Evolutionary conservation across 2,113 vertebrate species (phyloP).

Genomic region (Aramus guarauna): DNA sequence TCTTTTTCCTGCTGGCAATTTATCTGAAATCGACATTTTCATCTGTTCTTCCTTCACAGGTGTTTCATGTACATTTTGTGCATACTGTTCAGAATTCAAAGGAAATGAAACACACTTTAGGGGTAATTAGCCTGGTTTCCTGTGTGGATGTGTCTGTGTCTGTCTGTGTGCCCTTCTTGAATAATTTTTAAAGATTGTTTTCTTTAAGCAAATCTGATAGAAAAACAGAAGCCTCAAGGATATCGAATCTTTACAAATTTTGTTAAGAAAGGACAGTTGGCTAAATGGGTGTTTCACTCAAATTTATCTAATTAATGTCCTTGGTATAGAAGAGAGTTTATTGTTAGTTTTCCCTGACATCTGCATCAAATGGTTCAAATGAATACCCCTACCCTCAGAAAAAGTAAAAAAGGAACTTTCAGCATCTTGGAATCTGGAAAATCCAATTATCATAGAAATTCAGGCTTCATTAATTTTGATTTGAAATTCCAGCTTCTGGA

Average conservation of each 20-base stretch:
- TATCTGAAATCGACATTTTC: neutral
- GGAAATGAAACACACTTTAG: neutral
- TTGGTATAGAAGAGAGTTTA: neutral
- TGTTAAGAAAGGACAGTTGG: neutral
- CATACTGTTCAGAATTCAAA: neutral
- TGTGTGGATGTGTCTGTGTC: neutral
- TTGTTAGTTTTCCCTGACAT: neutral
- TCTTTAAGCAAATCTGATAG: neutral
- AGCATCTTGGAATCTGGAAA: neutral
- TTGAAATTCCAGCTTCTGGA: neutral
- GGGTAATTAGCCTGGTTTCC: neutral
- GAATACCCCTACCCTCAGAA: fast-evolving
- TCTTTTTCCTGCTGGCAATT: neutral
- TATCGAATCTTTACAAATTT: neutral
- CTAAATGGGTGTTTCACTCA: neutral
- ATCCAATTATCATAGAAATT: neutral
- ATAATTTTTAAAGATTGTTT: neutral
- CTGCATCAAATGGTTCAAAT: neutral
- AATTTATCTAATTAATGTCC: neutral
- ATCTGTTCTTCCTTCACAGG: neutral
- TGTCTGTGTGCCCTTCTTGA: neutral
- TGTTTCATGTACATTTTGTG: neutral
- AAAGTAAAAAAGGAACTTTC: neutral
- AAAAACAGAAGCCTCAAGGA: neutral
- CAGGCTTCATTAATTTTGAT: neutral